Conservation (phyloP, 2,113 vertebrate species). For the Pagrus major region DNA sequence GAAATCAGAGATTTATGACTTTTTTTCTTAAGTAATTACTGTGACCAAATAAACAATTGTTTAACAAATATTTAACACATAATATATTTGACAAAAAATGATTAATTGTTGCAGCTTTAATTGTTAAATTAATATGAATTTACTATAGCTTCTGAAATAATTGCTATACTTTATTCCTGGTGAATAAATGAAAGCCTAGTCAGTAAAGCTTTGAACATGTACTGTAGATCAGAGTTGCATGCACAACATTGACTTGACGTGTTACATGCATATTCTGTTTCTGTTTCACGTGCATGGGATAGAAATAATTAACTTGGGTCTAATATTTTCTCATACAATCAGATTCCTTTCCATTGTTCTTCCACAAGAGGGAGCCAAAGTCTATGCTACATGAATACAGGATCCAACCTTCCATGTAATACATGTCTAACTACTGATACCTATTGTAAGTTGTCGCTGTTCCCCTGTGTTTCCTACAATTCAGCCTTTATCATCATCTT, state of each 20-base stretch:
- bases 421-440: no score
- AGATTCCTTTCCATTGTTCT: background rate
- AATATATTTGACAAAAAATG: no score
- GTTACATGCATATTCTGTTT: no score
- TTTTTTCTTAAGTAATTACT: no score
- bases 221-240: background rate
- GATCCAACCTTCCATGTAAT: background rate
- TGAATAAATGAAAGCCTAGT: background rate
- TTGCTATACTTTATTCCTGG: background rate
- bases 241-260: background rate
- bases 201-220: background rate
- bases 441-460: background rate
- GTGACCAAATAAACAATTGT: no score
- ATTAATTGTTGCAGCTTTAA: no score
- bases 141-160: background rate
- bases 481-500: background rate
- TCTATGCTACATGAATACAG: background rate
- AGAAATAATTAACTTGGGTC: background rate
- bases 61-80: no score
- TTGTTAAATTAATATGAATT: background rate
- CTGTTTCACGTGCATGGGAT: background rate
- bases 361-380: conserved; percentile 65
- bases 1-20: no score
- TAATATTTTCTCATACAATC: background rate
- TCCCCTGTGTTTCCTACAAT: background rate